Evolutionary conservation across 92 coral and sea anemone genomes (phyloP), one percentile per base, ranked within the genome.

Genomic region (Epizoanthus ramosus): DNA sequence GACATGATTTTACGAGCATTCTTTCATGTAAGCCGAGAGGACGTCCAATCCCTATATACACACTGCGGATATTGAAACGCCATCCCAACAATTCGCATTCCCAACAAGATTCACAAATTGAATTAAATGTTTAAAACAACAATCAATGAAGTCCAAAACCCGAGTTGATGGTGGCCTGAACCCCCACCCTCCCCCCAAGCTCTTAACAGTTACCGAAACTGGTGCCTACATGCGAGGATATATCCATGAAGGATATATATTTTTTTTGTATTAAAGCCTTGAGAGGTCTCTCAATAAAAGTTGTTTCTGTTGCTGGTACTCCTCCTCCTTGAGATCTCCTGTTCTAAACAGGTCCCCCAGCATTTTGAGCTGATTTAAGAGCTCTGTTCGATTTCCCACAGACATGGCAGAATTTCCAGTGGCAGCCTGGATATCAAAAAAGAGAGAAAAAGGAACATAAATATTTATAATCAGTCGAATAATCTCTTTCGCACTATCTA

Each of bases 11-110:
- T 81, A 0, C 24, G 81, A 67, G 87, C 64, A 60, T 87, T 82
- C 25, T 72, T 80, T 31, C 21, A 86, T 24, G 85, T 86, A 65
- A 73, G 80, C 65, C 68, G 54, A 47, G 71, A 37, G 21, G 86
- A 80, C 72, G 89, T 86, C 56, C 86, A 64, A 61, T 54, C 85
- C 6, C 66, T 80, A 5, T 86, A 69, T 81, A 0, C 6, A 17
- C 74, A 81, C 74, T 86, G 86, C 57, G 89, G 89, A 45, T 86
- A 86, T 80, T 86, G 75, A 69, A 57, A 4, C 18, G 61, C 77
- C 7, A 24, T 24, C 4, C 31, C 31, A 28, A 28, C 31, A 28
- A 28, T 28, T 28, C 31, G 31, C 31, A 28, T 28, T 28, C 31
- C 31, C 31, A 28, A 28, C 31, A 28, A 28, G 31, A 28, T 28